phyloP scores from a whole-genome alignment of 2,113 vertebrate genomes.

The Pseudonaja textilis region DNA sequence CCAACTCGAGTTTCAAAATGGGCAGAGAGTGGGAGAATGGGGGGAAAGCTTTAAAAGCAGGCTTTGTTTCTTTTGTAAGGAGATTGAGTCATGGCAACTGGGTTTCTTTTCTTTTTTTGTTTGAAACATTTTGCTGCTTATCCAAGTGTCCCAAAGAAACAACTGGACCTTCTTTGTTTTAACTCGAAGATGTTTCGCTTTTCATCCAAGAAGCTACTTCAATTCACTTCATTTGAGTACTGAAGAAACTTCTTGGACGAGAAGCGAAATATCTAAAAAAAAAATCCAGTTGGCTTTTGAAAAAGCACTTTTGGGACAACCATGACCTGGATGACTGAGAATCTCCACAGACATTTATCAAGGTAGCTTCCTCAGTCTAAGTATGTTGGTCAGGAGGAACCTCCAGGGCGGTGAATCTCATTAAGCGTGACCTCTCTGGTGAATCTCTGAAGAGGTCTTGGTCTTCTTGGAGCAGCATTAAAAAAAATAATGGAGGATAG shows the following conservation, averaged over 20 bases:
- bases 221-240: background rate
- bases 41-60: background rate
- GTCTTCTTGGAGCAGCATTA: background rate
- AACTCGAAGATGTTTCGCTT: background rate
- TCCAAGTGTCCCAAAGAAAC: background rate
- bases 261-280: background rate
- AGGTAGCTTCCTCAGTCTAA: background rate
- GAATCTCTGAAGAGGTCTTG: background rate
- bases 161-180: background rate
- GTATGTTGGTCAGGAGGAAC: background rate
- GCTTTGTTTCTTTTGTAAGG: background rate
- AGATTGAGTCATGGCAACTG: background rate
- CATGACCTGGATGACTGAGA: background rate
- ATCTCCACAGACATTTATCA: background rate
- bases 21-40: background rate
- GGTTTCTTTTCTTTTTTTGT: background rate
- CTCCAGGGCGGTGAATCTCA: background rate
- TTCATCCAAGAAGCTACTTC: background rate
- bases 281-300: background rate
- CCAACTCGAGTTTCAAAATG: background rate
- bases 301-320: background rate
- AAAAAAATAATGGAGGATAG: background rate
- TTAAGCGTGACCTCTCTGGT: background rate
- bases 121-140: background rate
- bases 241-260: background rate